Evolutionary conservation across 2,113 vertebrate genomes (phyloP).

Genomic region (Phalacrocorax aristotelis): DNA sequence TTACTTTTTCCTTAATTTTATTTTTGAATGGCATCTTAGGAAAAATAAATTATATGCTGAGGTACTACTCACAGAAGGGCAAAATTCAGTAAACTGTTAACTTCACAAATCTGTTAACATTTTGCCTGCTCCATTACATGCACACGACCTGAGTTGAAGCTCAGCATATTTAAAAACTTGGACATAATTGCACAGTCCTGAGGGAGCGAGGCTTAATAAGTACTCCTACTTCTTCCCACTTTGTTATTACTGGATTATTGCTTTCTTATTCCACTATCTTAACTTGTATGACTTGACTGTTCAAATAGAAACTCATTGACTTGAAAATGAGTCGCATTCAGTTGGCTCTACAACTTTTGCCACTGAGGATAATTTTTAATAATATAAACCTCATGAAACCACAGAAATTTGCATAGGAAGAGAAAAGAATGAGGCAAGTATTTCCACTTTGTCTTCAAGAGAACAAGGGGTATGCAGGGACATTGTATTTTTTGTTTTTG

Average conservation of each 20-base stretch:
- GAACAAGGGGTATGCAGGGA: neutral
- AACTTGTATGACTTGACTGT: constrained; percentile 38
- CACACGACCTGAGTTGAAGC: neutral
- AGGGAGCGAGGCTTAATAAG: constrained; percentile 23
- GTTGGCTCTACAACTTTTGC: constrained; percentile 24
- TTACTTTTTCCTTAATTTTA: neutral
- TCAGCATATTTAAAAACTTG: constrained; percentile 5
- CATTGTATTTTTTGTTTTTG: neutral
- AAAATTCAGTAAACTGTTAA: neutral
- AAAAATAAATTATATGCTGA: neutral
- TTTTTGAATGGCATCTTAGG: neutral
- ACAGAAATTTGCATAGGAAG: constrained; percentile 19
- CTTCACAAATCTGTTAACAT: neutral
- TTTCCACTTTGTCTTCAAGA: constrained; percentile 4
- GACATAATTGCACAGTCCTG: constrained; percentile 6
- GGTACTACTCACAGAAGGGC: neutral
- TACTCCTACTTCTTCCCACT: neutral
- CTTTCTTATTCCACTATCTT: constrained; percentile 49
- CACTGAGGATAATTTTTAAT: constrained; percentile 51
- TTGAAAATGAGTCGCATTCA: constrained; percentile 44
- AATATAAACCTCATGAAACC: constrained; percentile 45
- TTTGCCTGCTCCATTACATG: neutral
- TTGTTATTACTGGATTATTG: constrained; percentile 43
- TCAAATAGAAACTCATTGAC: constrained; percentile 61
- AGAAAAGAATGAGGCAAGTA: constrained; percentile 13